These are phyloP conservation scores for Muscidifurax raptorellus DNA, from an alignment of 1,140 invertebrate genomes.

Conservation along the genomic window DNA sequence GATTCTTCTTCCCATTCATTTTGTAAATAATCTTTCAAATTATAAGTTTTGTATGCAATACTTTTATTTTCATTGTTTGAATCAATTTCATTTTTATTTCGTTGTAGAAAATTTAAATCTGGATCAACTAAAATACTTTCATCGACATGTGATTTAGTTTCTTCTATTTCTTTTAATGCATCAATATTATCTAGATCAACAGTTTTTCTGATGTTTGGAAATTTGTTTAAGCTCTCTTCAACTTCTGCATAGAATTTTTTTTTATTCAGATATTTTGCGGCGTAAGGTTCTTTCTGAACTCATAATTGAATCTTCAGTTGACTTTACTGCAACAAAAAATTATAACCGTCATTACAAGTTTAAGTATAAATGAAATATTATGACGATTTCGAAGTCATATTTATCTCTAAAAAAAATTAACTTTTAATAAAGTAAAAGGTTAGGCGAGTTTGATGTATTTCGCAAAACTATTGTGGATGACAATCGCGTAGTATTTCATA, in stretches of 20 bases:
- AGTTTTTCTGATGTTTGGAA: neutral
- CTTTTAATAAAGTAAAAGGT: too few relatives aligned
- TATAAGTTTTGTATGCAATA: neutral
- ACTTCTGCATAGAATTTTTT: neutral
- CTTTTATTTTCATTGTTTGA: neutral
- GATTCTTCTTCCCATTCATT: neutral
- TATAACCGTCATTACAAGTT: neutral
- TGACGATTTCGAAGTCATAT: too few relatives aligned
- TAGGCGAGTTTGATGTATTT: too few relatives aligned
- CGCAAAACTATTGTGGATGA: too few relatives aligned
- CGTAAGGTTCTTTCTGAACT: neutral
- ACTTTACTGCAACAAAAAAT: neutral
- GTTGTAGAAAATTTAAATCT: neutral
- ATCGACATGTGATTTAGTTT: neutral
- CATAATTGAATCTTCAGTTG: too few relatives aligned
- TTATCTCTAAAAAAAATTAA: too few relatives aligned
- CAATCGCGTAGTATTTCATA: too few relatives aligned
- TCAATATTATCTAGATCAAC: neutral
- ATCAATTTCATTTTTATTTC: neutral
- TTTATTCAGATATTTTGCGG: neutral
- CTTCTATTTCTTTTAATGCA: neutral
- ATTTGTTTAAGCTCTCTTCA: neutral
- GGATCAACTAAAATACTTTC: too few relatives aligned
- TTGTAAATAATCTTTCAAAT: neutral
- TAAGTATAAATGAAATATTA: too few relatives aligned